Evolutionary conservation across 2,888 invertebrate species (phyloP).

Genomic region (Leptarthrus brevirostris): DNA sequence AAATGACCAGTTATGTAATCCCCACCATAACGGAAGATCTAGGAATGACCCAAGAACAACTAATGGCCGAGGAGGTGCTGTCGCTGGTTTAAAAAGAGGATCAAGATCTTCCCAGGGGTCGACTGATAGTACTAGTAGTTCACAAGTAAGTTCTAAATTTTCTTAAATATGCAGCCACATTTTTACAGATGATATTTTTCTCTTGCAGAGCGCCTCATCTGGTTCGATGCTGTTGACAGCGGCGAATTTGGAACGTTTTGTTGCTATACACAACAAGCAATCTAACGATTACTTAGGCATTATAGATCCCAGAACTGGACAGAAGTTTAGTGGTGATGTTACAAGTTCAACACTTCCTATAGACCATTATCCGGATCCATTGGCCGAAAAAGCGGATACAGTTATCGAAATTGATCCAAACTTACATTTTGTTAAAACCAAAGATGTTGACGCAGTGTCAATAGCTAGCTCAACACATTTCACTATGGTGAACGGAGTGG

Average conservation of each 20-base stretch:
- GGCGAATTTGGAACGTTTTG: slow-evolving; percentile 74
- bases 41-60: neutral
- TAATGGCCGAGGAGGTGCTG: neutral
- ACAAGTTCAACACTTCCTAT: slow-evolving; percentile 26
- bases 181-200: slow-evolving; percentile 4
- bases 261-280: slow-evolving; percentile 69
- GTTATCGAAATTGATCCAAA: slow-evolving; percentile 64
- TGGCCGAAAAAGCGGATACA: slow-evolving; percentile 59
- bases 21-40: slow-evolving; percentile 21
- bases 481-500: slow-evolving; percentile 84
- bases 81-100: slow-evolving; percentile 64
- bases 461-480: slow-evolving; percentile 89
- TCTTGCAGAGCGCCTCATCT: slow-evolving; percentile 79
- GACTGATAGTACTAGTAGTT: slow-evolving; percentile 79
- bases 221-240: slow-evolving; percentile 83
- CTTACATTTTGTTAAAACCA: slow-evolving; percentile 64
- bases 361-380: neutral
- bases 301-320: slow-evolving; percentile 28
- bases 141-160: slow-evolving; percentile 73
- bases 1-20: neutral
- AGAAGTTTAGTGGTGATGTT: slow-evolving; percentile 47
- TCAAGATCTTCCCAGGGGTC: slow-evolving; percentile 77
- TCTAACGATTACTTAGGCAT: slow-evolving; percentile 6
- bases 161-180: no score
- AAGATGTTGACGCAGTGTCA: slow-evolving; percentile 77